Percentiles rank a stretch among this genome's conserved stretches.
These are phyloP conservation scores for Okapia johnstoni DNA, from an alignment of 2,113 vertebrate genomes.

Conservation along the genomic window DNA sequence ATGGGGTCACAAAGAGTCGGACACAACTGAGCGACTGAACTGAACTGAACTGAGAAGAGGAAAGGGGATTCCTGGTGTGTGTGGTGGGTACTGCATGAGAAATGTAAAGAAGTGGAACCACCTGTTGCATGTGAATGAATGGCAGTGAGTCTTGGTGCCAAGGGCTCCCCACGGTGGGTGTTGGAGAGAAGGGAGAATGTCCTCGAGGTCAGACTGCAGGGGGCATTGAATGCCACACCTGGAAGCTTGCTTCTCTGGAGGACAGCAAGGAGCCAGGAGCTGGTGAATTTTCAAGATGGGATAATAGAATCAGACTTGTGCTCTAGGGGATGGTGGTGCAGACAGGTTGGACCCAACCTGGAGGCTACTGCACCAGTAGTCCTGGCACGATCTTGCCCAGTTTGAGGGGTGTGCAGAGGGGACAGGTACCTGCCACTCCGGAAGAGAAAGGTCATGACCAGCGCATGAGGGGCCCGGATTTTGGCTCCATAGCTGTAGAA, in stretches of 20 bases:
- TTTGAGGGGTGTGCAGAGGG: background rate
- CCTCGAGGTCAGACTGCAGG: background rate
- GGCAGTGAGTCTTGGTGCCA: background rate
- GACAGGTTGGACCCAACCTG: background rate
- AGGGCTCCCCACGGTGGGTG: background rate
- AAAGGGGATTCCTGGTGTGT: background rate
- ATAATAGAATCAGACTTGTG: background rate
- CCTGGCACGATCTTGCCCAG: background rate
- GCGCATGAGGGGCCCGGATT: slow-evolving; percentile 93
- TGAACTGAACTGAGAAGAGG: background rate
- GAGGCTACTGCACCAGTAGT: fast-evolving
- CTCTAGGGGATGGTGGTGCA: background rate
- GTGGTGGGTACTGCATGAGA: background rate
- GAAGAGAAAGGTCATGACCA: slow-evolving; percentile 99
- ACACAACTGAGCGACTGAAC: no score
- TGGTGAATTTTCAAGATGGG: background rate
- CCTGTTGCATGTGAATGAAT: background rate
- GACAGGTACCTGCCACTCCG: slow-evolving; percentile 89
- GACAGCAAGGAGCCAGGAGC: background rate
- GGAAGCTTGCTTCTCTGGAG: background rate
- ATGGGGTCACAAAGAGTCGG: no score
- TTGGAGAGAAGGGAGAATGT: fast-evolving
- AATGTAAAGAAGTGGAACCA: no score
- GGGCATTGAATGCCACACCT: background rate
- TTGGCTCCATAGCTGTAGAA: slow-evolving; percentile 92